Evolutionary conservation across 2,113 vertebrate species (phyloP).

Genomic region (Macaca mulatta): DNA sequence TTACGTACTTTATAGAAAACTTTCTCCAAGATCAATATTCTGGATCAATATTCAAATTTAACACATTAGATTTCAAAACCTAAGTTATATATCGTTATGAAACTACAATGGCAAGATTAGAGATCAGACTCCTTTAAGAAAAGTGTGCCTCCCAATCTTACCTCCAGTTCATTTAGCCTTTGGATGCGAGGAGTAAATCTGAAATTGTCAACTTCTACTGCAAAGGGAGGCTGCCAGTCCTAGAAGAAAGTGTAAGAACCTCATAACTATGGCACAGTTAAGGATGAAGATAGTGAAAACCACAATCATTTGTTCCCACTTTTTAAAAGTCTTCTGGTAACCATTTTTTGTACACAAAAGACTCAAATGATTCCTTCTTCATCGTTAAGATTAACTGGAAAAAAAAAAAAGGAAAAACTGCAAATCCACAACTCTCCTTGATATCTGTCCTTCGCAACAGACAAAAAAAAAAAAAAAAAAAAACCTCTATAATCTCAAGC

Average conservation of each 20-base stretch:
- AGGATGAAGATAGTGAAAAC: background rate
- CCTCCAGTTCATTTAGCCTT: slow-evolving; percentile 93
- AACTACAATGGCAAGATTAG: background rate
- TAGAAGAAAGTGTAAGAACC: background rate
- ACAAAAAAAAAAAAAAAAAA: background rate
- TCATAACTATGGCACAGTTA: background rate
- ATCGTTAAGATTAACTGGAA: background rate
- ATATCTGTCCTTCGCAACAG: background rate
- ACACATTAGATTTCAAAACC: background rate
- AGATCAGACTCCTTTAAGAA: background rate
- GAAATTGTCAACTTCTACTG: slow-evolving; percentile 92
- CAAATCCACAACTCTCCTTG: background rate
- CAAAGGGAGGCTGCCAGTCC: slow-evolving; percentile 94
- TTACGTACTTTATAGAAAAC: background rate
- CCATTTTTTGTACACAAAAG: background rate
- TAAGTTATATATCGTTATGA: background rate
- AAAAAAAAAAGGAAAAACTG: too few relatives aligned
- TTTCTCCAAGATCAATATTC: background rate
- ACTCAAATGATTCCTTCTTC: background rate
- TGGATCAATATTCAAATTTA: background rate
- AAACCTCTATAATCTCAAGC: background rate
- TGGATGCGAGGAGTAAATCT: slow-evolving; percentile 92
- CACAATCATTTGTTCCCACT: background rate
- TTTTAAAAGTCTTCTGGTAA: background rate
- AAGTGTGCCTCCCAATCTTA: slow-evolving; percentile 43